phyloP scores from a whole-genome alignment of 2,113 vertebrate genomes.

The Mixornis gularis region DNA sequence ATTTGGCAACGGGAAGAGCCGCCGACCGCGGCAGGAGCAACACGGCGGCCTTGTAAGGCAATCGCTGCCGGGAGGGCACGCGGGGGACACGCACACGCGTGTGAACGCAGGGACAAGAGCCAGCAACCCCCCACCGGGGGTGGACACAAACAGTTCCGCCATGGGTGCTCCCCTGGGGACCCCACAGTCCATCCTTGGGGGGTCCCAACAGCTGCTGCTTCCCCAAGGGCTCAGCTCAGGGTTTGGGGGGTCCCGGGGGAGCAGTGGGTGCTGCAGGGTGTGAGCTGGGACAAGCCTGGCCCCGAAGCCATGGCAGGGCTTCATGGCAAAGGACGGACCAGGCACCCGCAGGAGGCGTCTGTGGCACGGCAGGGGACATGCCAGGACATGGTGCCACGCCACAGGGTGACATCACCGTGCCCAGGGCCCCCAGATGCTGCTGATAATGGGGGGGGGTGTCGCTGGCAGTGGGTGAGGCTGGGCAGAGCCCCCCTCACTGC shows the following conservation, averaged over 20 bases:
- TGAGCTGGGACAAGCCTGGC: background rate
- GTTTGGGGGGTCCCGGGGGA: accelerated
- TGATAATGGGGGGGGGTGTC: background rate
- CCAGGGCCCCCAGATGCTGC: background rate
- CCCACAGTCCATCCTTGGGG: background rate
- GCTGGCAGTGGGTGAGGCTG: accelerated
- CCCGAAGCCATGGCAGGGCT: accelerated
- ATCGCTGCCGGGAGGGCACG: background rate
- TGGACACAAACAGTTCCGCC: accelerated
- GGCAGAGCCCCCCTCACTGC: background rate
- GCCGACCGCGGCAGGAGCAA: background rate
- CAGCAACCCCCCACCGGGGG: background rate
- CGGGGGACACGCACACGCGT: background rate
- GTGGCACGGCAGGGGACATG: background rate
- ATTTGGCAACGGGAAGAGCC: slow-evolving; percentile 45
- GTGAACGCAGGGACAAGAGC: accelerated
- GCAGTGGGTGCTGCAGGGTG: background rate
- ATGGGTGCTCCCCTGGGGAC: background rate
- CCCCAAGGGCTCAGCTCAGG: background rate
- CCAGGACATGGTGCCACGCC: background rate
- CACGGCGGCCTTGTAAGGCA: slow-evolving; percentile 14
- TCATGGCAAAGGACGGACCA: accelerated
- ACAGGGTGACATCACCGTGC: background rate
- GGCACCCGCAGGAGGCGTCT: background rate
- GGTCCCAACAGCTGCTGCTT: background rate